A percentile compares a stretch with the other conserved stretches of the same genome.
These are phyloP conservation scores for Microplitis mediator DNA, from an alignment of 1,140 invertebrate species.

Conservation along the genomic window DNA sequence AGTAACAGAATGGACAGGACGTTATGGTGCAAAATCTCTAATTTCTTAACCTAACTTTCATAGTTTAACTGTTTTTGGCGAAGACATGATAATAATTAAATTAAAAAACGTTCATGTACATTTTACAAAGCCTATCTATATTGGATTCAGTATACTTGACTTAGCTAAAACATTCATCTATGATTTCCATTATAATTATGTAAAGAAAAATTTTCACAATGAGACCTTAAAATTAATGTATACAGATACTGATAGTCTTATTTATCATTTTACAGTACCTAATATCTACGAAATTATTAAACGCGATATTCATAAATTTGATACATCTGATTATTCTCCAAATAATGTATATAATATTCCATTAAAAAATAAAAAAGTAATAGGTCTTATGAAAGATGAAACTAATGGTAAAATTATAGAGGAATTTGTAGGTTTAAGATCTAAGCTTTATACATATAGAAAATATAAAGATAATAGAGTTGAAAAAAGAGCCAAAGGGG, in stretches of 20 bases:
- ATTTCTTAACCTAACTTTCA: conserved; percentile 57
- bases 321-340: too few species aligned
- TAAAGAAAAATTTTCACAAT: conserved; percentile 30
- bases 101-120: not conserved
- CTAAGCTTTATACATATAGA: not conserved
- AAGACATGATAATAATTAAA: conserved; percentile 48
- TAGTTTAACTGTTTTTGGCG: conserved; percentile 43
- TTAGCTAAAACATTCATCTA: conserved; percentile 22
- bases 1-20: conserved; percentile 45
- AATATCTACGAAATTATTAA: too few species aligned
- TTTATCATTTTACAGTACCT: too few species aligned
- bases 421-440: conserved; percentile 20
- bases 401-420: not conserved
- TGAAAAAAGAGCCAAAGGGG: not conserved
- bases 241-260: conserved; percentile 19
- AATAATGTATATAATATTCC: too few species aligned
- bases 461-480: conserved; percentile 14
- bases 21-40: conserved; percentile 42
- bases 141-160: not conserved
- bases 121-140: not conserved
- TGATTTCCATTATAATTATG: conserved; percentile 46
- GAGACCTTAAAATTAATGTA: conserved; percentile 8
- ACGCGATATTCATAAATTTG: too few species aligned
- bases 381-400: not conserved
- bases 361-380: too few species aligned